Evolutionary conservation across 2,888 invertebrate species (phyloP).

Genomic region (Marronus borbonicus): DNA sequence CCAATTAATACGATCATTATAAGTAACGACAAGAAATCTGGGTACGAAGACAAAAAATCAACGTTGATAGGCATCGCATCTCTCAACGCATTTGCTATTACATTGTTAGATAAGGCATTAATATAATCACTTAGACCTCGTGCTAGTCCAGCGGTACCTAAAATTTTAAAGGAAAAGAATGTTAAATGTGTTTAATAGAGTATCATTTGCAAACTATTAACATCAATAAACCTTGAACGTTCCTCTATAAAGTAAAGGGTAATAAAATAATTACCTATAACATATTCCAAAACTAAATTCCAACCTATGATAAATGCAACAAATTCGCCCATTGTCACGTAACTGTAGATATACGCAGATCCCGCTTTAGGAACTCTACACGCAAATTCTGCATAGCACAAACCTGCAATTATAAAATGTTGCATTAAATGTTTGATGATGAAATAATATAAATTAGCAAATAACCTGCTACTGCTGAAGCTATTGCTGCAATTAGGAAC

Average conservation of each 20-base stretch:
- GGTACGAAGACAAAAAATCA: slow-evolving; percentile 77
- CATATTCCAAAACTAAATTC: slow-evolving; percentile 93
- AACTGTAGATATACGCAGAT: slow-evolving; percentile 94
- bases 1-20: slow-evolving; percentile 76
- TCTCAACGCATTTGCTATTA: slow-evolving; percentile 74
- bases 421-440: neutral
- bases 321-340: slow-evolving; percentile 93
- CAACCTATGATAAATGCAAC: slow-evolving; percentile 94
- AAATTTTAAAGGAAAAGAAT: slow-evolving; percentile 52
- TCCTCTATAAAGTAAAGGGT: neutral
- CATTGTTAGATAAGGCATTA: slow-evolving; percentile 76
- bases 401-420: slow-evolving; percentile 72
- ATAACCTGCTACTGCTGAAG: slow-evolving; percentile 91
- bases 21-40: slow-evolving; percentile 80
- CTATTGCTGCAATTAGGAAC: slow-evolving; percentile 92
- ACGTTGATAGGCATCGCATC: slow-evolving; percentile 76
- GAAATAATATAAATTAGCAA: neutral
- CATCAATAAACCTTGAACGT: neutral
- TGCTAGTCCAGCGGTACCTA: slow-evolving; percentile 84
- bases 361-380: slow-evolving; percentile 92
- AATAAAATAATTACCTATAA: slow-evolving; percentile 80
- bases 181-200: slow-evolving; percentile 1
- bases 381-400: slow-evolving; percentile 94
- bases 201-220: neutral
- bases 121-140: slow-evolving; percentile 82